Conservation (phyloP, 2,797 vertebrate genomes). For the Xenopus petersii region DNA sequence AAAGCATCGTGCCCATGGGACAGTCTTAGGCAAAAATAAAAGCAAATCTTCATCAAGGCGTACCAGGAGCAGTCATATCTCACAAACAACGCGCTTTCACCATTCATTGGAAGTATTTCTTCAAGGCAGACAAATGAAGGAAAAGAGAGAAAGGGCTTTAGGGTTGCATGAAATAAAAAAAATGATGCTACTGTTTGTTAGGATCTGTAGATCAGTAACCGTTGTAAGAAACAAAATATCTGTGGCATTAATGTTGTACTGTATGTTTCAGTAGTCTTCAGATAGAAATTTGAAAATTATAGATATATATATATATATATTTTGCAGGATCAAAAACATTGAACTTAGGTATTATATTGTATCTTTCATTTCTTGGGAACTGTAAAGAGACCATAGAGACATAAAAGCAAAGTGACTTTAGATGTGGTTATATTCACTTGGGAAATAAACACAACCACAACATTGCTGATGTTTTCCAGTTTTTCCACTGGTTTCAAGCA, state of each 20-base stretch:
- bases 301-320: constrained; percentile 60
- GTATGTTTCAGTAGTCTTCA: constrained; percentile 66
- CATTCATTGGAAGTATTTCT: background rate
- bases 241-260: constrained; percentile 65
- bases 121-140: constrained; percentile 13
- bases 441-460: too few relatives aligned
- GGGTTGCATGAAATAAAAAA: constrained; percentile 48
- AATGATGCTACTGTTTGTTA: constrained; percentile 53
- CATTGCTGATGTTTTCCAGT: too few relatives aligned
- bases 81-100: background rate
- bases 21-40: constrained; percentile 17
- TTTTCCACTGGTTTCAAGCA: too few relatives aligned
- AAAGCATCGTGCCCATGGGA: constrained; percentile 56
- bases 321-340: constrained; percentile 63
- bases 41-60: constrained; percentile 27
- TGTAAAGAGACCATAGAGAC: background rate
- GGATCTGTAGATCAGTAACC: constrained; percentile 43
- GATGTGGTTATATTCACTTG: too few relatives aligned
- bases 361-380: constrained; percentile 54
- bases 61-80: constrained; percentile 13
- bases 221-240: constrained; percentile 53
- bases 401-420: too few relatives aligned
- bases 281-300: constrained; percentile 57
- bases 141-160: constrained; percentile 51
- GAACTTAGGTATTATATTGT: constrained; percentile 65